Evolutionary conservation across 2,888 invertebrate genomes (phyloP), one percentile per base, ranked within the genome.

Genomic region (Trissoscelio sp.): DNA sequence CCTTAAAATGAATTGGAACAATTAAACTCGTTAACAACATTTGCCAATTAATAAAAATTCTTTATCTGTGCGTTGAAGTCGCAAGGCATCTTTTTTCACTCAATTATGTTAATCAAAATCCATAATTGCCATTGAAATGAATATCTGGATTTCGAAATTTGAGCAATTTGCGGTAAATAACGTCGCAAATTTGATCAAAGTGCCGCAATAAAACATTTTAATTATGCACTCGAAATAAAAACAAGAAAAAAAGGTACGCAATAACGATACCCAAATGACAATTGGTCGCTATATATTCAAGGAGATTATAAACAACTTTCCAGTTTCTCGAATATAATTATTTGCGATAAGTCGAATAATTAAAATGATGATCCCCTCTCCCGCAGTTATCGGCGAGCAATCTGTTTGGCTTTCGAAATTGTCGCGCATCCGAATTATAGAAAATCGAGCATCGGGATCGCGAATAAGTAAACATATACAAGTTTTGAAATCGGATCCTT

Each of bases 401-500:
- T 31, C 12, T 31, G 34, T 16, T 18, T 22, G 22, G 46, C 48
- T 42, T 39, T 73, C 44, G 37, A 64, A n/a, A 46, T 64, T 31
- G 34, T 55, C 69, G 58, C 24, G 79, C 79, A 79, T 82, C 72
- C 79, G 82, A 82, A 82, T 82, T 82, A 78, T 78, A 78, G 81
- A 74, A 82, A 82, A 82, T 79, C 78, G 81, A 69, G 81, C 78
- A 81, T 48, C 74, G 78, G 22, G 74, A 79, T 72, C 79, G 64
- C 82, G 44, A 66, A 60, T 66, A 48, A 53, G 62, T 42, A 44
- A 66, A 74, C 51, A 87, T 81, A 86, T 88, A 88, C 87, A 86
- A 86, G 88, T 89, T 89, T 89, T 89, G 90, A 90, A 90, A 90
- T 90, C 86, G 89, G 90, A 90, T 89, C 88, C 86, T 84, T 86